These are phyloP conservation scores for Eolophus roseicapilla DNA, from an alignment of 2,113 vertebrate species.

Conservation along the genomic window DNA sequence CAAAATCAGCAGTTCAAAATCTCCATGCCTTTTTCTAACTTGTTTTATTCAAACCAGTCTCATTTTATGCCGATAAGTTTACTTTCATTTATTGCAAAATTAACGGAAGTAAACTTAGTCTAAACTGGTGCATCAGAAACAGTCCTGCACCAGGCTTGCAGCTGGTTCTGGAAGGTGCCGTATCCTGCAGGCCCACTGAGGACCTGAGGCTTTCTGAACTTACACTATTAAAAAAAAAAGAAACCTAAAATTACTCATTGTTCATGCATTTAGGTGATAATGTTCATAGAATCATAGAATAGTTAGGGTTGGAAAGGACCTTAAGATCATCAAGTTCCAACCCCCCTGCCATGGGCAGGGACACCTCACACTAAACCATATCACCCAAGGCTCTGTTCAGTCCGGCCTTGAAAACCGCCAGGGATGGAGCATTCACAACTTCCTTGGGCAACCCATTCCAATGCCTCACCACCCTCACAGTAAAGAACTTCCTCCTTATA, in stretches of 20 bases:
- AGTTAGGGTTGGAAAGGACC: too few relatives aligned
- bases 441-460: too few relatives aligned
- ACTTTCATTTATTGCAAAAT: not conserved
- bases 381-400: too few relatives aligned
- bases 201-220: not conserved
- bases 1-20: not conserved
- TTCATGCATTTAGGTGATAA: slow-evolving; percentile 12
- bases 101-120: not conserved
- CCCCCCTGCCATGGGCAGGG: too few relatives aligned
- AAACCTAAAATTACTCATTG: not conserved
- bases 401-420: too few relatives aligned
- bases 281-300: not conserved
- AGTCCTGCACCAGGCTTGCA: fast-evolving
- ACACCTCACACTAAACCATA: too few relatives aligned
- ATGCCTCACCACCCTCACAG: too few relatives aligned
- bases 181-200: not conserved
- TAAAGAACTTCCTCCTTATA: too few relatives aligned
- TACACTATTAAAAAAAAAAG: not conserved
- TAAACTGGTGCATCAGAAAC: not conserved
- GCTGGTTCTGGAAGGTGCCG: not conserved
- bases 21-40: not conserved
- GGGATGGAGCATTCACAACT: too few relatives aligned
- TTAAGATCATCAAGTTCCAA: too few relatives aligned
- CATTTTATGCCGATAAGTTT: not conserved
- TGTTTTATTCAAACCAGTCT: not conserved